These are phyloP conservation scores for Thalassarche chlororhynchos DNA, from an alignment of 2,113 vertebrate genomes.

Conservation along the genomic window DNA sequence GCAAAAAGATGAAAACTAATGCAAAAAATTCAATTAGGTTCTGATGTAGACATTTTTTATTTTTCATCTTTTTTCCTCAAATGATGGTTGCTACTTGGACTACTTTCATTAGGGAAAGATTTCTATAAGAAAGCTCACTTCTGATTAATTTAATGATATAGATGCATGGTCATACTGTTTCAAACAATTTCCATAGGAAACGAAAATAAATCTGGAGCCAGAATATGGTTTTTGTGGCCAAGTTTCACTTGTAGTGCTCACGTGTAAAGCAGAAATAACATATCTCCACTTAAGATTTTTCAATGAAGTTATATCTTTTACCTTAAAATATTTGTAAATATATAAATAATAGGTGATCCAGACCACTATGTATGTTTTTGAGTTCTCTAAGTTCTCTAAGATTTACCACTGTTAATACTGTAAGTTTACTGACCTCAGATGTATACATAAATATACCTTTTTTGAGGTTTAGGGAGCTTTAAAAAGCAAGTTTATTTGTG, in stretches of 20 bases:
- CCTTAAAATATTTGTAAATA: neutral
- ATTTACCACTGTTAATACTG: neutral
- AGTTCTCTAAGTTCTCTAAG: neutral
- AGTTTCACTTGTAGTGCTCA: neutral
- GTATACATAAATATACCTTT: rapidly evolving
- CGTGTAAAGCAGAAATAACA: neutral
- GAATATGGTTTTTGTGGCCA: neutral
- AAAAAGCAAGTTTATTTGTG: neutral
- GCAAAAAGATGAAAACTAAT: neutral
- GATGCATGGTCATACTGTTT: neutral
- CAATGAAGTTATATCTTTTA: neutral
- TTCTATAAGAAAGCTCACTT: neutral
- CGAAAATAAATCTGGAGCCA: neutral
- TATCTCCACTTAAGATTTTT: neutral
- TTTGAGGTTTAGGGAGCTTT: neutral
- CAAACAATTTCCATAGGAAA: neutral
- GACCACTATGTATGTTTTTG: neutral
- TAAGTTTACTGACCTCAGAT: neutral
- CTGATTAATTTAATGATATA: neutral
- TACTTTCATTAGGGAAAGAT: neutral
- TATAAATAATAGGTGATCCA: neutral
- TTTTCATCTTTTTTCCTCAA: rapidly evolving
- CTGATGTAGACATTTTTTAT: neutral
- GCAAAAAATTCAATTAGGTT: neutral
- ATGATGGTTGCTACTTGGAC: neutral